Evolutionary conservation across 2,797 vertebrate species (phyloP), one percentile per base, ranked within the genome.

Genomic region (Diplodus sargus): DNA sequence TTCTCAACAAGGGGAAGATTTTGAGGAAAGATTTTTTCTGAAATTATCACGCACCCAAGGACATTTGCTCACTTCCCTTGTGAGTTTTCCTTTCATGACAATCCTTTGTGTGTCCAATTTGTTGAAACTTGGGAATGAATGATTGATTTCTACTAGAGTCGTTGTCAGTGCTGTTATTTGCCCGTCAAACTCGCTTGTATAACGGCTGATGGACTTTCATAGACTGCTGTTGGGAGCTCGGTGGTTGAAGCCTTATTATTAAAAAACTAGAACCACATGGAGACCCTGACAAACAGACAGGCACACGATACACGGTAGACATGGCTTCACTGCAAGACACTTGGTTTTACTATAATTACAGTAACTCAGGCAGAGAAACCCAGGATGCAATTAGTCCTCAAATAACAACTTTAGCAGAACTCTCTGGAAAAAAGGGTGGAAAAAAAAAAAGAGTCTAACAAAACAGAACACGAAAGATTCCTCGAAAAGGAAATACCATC

Each of bases 121-220:
- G 60, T 62, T 51, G 45, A 76, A 62, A 10, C 39, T 65, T 20
- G 30, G 43, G 12, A 66, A 68, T 47, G 14, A 5, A 30, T 52
- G 51, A 64, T 85, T 85, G 51, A 64, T 85, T 85, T 68, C n/a
- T 43, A 59, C 23, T n/a, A 43, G n/a, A 75, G 51, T 2, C 53
- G 62, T 60, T 74, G 78, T 80, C 66, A 69, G 52, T 70, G 57
- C 78, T 85, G 56, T 86, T 88, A 85, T 81, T 82, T 80, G 76
- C 78, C 71, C 68, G 61, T 85, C 79, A 85, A 80, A 83, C 64
- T 62, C 71, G 76, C 87, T 92, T 77, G 90, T 82, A 88, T 90
- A 90, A 92, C 77, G 91, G 82, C 74, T 88, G 81, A 83, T 78
- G 76, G 83, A 87, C 82, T 91, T 92, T 93, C 72, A 89, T 83